phyloP scores from a whole-genome alignment of 2,888 invertebrate species.

The Caenorhabditis auriculariae region DNA sequence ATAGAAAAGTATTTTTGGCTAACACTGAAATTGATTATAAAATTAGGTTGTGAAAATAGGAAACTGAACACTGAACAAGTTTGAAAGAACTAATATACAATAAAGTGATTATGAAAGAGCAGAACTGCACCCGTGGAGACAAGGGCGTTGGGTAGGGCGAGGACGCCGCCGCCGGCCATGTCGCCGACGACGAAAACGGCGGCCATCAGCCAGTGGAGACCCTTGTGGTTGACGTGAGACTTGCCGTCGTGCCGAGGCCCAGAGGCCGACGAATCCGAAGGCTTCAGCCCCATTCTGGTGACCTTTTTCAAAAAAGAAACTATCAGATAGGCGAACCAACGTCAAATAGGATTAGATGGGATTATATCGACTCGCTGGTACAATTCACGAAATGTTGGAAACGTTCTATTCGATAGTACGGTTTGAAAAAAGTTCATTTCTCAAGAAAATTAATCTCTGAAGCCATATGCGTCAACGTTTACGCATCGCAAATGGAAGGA shows the following conservation, averaged over 20 bases:
- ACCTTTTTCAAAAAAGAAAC: not conserved
- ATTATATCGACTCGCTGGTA: not conserved
- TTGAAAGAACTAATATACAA: no score
- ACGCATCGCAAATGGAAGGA: no score
- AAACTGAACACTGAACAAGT: no score
- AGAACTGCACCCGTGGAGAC: constrained; percentile 27
- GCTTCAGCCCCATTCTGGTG: not conserved
- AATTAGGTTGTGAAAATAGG: no score
- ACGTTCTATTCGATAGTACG: not conserved
- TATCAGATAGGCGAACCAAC: not conserved
- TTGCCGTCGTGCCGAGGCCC: not conserved
- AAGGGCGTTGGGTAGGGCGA: constrained; percentile 28
- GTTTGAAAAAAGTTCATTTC: no score
- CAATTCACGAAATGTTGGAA: not conserved
- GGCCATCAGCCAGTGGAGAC: constrained; percentile 34
- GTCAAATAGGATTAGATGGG: not conserved
- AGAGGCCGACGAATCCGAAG: not conserved
- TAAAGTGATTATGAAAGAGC: not conserved
- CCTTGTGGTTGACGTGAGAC: constrained; percentile 28
- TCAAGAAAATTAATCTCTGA: no score
- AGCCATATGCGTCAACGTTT: no score
- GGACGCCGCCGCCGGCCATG: constrained; percentile 40
- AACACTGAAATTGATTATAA: no score
- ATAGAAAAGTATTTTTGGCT: no score
- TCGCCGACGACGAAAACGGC: constrained; percentile 36